These are phyloP conservation scores for Zaprionus gabonicus DNA, from an alignment of 1,140 invertebrate species.

Conservation along the genomic window DNA sequence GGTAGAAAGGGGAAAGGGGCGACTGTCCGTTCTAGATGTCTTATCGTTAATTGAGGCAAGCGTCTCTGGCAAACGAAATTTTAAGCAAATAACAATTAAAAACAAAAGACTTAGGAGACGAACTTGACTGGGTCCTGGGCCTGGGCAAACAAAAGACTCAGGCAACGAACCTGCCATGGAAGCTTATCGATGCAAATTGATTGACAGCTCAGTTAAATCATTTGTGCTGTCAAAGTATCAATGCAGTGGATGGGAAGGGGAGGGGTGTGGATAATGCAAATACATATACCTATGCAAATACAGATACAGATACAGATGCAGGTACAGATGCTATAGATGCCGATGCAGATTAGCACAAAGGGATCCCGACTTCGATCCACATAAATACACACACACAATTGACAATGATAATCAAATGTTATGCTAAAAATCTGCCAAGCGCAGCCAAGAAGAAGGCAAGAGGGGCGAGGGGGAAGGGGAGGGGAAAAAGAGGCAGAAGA, in stretches of 20 bases:
- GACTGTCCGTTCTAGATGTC: conserved; percentile 49
- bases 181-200: conserved; percentile 60
- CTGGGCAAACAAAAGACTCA: conserved; percentile 50
- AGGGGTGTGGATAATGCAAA: conserved; percentile 8
- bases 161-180: conserved; percentile 42
- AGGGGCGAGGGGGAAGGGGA: background rate
- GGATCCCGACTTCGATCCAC: conserved; percentile 58
- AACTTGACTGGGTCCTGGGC: conserved; percentile 22
- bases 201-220: conserved; percentile 77
- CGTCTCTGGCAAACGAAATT: conserved; percentile 28
- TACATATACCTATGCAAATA: background rate
- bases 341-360: conserved; percentile 52
- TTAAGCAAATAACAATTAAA: conserved; percentile 73
- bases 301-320: conserved; percentile 3
- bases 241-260: background rate
- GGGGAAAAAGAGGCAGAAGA: conserved; percentile 8
- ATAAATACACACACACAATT: conserved; percentile 64
- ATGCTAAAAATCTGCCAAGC: conserved; percentile 73
- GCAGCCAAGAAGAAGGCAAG: conserved; percentile 18
- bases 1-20: background rate
- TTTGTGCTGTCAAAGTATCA: conserved; percentile 68
- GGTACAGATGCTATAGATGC: background rate
- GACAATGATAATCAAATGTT: conserved; percentile 80
- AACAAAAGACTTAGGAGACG: conserved; percentile 44
- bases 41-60: conserved; percentile 77